Evolutionary conservation across 2,113 vertebrate genomes (phyloP).

Genomic region (Panurus biarmicus): DNA sequence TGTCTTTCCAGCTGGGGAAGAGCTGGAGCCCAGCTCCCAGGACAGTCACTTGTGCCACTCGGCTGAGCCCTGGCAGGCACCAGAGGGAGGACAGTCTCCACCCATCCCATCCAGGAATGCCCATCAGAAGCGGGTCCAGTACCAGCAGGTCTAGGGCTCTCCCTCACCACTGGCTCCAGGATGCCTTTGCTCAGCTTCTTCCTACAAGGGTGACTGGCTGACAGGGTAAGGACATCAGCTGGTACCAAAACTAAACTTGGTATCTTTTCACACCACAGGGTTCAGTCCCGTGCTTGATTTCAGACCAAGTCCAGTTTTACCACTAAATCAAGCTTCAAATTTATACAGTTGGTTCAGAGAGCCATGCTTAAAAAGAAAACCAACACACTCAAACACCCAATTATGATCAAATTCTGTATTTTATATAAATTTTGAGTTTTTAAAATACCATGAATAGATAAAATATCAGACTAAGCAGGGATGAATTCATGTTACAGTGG

Average conservation of each 20-base stretch:
- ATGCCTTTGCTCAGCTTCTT: neutral
- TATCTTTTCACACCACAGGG: neutral
- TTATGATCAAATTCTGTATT: neutral
- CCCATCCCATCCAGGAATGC: neutral
- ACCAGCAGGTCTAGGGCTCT: neutral
- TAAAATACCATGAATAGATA: neutral
- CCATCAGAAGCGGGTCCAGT: accelerated
- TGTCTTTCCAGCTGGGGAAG: neutral
- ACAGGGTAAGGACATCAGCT: neutral
- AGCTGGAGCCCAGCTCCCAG: neutral
- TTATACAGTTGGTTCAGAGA: neutral
- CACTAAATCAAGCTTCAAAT: neutral
- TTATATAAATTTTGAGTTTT: neutral
- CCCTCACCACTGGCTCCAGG: neutral
- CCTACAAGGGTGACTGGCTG: accelerated
- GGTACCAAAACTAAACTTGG: neutral
- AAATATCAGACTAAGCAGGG: neutral
- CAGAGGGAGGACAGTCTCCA: neutral
- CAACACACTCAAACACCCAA: neutral
- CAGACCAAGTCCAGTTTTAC: neutral
- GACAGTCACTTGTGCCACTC: neutral
- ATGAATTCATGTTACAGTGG: neutral
- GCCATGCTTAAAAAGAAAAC: neutral
- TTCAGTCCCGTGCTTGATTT: neutral
- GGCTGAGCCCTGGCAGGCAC: neutral